Evolutionary conservation across 2,888 invertebrate genomes (phyloP).

Genomic region (Drosophila limbata): DNA sequence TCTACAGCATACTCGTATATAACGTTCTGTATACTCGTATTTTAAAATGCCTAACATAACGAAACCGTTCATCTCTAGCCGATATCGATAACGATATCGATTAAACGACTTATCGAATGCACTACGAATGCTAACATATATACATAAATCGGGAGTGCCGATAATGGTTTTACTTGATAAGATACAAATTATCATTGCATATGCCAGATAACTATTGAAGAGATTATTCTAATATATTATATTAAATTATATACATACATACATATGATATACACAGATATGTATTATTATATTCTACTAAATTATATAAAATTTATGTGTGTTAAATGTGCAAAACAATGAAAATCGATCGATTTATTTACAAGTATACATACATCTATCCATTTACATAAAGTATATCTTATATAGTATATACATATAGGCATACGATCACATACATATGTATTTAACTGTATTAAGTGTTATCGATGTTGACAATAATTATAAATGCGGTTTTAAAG

Average conservation of each 20-base stretch:
- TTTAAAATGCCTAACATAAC: slow-evolving; percentile 43
- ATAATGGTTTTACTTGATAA: slow-evolving; percentile 18
- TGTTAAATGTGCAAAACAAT: slow-evolving; percentile 52
- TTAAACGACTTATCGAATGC: slow-evolving; percentile 17
- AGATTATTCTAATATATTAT: slow-evolving; percentile 28
- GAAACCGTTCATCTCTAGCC: slow-evolving; percentile 69
- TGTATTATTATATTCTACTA: slow-evolving; percentile 7
- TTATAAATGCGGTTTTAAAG: slow-evolving; percentile 59
- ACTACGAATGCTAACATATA: slow-evolving; percentile 22
- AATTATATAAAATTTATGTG: slow-evolving; percentile 39
- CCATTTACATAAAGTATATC: slow-evolving; percentile 37
- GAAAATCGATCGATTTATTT: slow-evolving; percentile 53
- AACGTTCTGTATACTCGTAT: slow-evolving; percentile 6
- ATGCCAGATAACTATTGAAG: slow-evolving; percentile 22
- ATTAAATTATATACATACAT: slow-evolving; percentile 17
- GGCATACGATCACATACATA: slow-evolving; percentile 16
- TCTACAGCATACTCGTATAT: background rate
- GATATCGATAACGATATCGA: slow-evolving; percentile 20
- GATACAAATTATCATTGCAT: slow-evolving; percentile 37
- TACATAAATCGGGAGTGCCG: slow-evolving; percentile 14
- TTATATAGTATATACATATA: slow-evolving; percentile 34
- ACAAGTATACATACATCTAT: slow-evolving; percentile 40
- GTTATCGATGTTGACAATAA: slow-evolving; percentile 76
- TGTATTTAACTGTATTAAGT: slow-evolving; percentile 57
- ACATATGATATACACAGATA: slow-evolving; percentile 4